Conservation (phyloP, 2,888 invertebrate species). For the Leistus spinibarbis region DNA sequence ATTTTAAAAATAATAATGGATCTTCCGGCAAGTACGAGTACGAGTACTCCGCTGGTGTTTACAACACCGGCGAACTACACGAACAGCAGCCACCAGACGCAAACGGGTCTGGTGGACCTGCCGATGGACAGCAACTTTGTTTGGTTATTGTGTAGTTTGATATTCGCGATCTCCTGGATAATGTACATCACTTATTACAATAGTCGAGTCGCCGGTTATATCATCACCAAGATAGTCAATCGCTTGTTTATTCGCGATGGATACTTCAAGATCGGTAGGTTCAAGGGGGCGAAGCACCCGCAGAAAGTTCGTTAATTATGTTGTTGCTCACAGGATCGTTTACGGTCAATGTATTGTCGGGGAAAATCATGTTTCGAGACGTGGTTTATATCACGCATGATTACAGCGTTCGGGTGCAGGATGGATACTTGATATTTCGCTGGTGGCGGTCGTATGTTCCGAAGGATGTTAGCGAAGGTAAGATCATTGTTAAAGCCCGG, state of each 20-base stretch:
- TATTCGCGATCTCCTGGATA: conserved; percentile 87
- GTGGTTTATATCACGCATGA: conserved; percentile 93
- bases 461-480: conserved; percentile 94
- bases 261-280: conserved; percentile 85
- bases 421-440: conserved; percentile 95
- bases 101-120: conserved; percentile 64
- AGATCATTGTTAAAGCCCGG: no score
- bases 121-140: conserved; percentile 79
- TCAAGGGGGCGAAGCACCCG: background rate
- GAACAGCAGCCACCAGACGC: background rate
- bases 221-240: conserved; percentile 88
- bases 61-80: conserved; percentile 21
- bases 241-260: conserved; percentile 84
- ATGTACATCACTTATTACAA: conserved; percentile 95
- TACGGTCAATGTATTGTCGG: conserved; percentile 92
- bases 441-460: conserved; percentile 98
- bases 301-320: background rate
- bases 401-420: conserved; percentile 90
- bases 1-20: background rate
- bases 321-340: conserved; percentile 75
- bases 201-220: conserved; percentile 87
- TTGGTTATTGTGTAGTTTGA: conserved; percentile 79
- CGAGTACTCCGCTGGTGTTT: conserved; percentile 3
- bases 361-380: conserved; percentile 98
- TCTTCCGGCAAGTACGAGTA: background rate